Evolutionary conservation across 1,140 invertebrate species (phyloP), one percentile per base, ranked within the genome.

Genomic region (Chionoecetes opilio): DNA sequence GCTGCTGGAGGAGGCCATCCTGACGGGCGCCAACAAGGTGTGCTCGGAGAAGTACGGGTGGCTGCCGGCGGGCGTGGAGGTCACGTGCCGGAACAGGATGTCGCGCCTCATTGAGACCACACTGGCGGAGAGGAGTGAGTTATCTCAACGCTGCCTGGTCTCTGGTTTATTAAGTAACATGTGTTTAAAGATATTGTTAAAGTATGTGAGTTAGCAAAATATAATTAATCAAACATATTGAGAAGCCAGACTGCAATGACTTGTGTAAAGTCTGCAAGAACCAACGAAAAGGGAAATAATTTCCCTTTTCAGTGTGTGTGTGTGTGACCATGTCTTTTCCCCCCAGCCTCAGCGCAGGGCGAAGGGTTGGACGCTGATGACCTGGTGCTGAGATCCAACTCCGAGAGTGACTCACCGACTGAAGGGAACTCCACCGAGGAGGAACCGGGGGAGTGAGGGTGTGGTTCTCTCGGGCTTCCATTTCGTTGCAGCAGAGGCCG

Each of bases 1-100:
- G 96, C 98, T 99, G 97, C 96, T 99, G 11, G 97, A 97, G 17
- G 97, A 97, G 93, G 97, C 98, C 94, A 95, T 96, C 6, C 46
- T 96, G 90, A 91, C 84, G 41, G 95, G 93, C 0, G 95, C 93
- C 90, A 94, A 95, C 46, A 90, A 94, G 34, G 91, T 94, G 84
- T 96, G 96, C 34, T 95, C 95, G 14, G 92, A 94, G 91, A 95
- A 94, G 84, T 92, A 95, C 46, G 96, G 96, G 2, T 96, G 96
- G 96, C 84, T 96, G 38, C 95, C 90, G 9, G 75, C 91, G 34
- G 94, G 93, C 1, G 96, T 95, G 6, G 96, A 96, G 41, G 93
- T 84, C 0, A 94, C 91, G 34, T 96, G 95, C 35, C 82, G 96
- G 21, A 93, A 93, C 91, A 95, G 95, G 32, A 93, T 96, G 38